Evolutionary conservation across 35 echinoderm and acorn worm genomes (phyloP), one percentile per base, ranked within the genome.

Genomic region (Anneissia japonica): DNA sequence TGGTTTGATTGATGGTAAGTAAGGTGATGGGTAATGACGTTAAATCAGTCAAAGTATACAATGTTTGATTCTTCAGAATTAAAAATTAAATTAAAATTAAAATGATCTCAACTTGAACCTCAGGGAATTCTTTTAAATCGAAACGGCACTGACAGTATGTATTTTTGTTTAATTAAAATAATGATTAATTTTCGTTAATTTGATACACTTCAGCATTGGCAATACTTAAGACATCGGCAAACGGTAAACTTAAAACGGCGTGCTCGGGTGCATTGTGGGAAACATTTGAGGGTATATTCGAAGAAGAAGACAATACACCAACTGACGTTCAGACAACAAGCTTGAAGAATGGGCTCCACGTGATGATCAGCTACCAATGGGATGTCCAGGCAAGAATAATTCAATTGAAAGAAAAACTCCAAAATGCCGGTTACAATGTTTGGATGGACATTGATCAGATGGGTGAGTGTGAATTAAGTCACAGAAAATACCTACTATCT

Each of bases 281-380:
- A 51, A 82, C 83, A 38, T 41, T 38, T 34, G 64, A 79, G 26
- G 51, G 51, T 6, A 64, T 64, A 64, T 64, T 64, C 26, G 51
- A 64, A 64, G 51, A 64, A 64, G 51, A 9, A 64, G 51, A 64
- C 19, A 23, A 64, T 23, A 16, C 51, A 64, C 26, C 51, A 19
- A 26, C 40, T 43, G 14, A 14, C 4, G 4, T 14, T 43, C 51
- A 64, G 51, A 64, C 51, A 26, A 64, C 51, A 64, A 1, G 26
- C 26, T 64, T 64, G 0, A 39, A 82, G 86, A 77, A 91, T 13
- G 30, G 73, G 5, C 33, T 39, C 32, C 96, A 99, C 82, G 84
- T 99, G 33, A 99, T 99, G 96, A 94, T 99, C 28, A 99, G 96
- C 80, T 99, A 99, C 87, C 92, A 99, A 33, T 99, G 96, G 96